These are phyloP conservation scores for Dinocampus coccinellae DNA, from an alignment of 2,888 invertebrate genomes.

Conservation along the genomic window DNA sequence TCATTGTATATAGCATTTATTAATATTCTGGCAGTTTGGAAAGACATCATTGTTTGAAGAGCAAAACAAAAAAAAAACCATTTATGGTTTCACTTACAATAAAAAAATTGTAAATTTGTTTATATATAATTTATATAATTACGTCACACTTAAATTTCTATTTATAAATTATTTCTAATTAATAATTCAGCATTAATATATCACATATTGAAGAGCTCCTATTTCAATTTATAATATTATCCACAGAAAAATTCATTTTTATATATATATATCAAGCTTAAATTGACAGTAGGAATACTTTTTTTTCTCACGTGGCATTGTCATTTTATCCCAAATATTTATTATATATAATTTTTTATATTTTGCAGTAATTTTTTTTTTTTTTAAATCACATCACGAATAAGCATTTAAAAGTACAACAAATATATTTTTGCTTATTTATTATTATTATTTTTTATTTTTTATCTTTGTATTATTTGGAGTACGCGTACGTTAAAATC, in stretches of 20 bases:
- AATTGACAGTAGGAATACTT: conserved; percentile 48
- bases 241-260: not conserved
- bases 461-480: not conserved
- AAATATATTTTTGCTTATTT: conserved; percentile 44
- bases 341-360: conserved; percentile 20
- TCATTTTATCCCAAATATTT: conserved; percentile 1
- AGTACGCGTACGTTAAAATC: conserved; percentile 26
- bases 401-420: conserved; percentile 52
- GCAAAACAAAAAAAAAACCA: conserved; percentile 17
- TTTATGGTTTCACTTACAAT: conserved; percentile 4
- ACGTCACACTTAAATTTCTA: not conserved
- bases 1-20: not conserved
- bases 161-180: conserved; percentile 1
- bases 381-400: conserved; percentile 49
- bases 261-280: conserved; percentile 40
- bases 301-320: conserved; percentile 33
- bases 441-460: too few relatives aligned
- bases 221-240: conserved; percentile 20
- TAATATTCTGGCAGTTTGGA: conserved; percentile 47
- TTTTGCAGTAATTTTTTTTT: conserved; percentile 9
- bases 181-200: conserved; percentile 27
- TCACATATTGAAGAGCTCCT: conserved; percentile 33
- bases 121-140: not conserved
- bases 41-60: conserved; percentile 46
- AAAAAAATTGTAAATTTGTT: conserved; percentile 4